Evolutionary conservation across 2,888 invertebrate species (phyloP).

Genomic region (Zhengitettix transpicula): DNA sequence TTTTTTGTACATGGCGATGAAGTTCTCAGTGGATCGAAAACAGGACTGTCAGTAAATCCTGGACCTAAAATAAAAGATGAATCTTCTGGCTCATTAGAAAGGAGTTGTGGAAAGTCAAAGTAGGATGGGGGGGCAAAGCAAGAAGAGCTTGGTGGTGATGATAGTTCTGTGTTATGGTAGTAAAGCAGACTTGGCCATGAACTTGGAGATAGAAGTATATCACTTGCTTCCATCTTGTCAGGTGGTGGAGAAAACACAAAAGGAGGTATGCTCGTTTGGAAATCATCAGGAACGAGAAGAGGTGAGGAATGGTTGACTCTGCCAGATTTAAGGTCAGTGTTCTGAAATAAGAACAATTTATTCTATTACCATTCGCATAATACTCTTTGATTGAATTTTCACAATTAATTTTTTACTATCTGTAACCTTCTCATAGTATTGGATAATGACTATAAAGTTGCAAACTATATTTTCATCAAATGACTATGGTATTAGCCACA

Average conservation of each 20-base stretch:
- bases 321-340: too few species aligned
- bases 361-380: too few species aligned
- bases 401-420: too few species aligned
- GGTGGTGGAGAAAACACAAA: background rate
- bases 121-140: background rate
- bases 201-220: background rate
- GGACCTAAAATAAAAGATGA: background rate
- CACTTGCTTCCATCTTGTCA: background rate
- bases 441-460: too few species aligned
- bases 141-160: background rate
- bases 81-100: background rate
- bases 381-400: too few species aligned
- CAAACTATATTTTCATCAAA: too few species aligned
- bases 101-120: background rate
- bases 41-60: background rate
- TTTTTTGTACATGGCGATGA: background rate
- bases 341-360: too few species aligned
- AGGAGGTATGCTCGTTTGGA: background rate
- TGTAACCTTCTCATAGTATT: too few species aligned
- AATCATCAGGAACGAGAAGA: background rate
- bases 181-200: background rate
- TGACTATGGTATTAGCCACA: too few species aligned
- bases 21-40: background rate
- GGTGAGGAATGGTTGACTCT: background rate
- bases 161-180: background rate